phyloP scores from a whole-genome alignment of 1,140 invertebrate genomes.

The Trachymyrmex cornetzi region DNA sequence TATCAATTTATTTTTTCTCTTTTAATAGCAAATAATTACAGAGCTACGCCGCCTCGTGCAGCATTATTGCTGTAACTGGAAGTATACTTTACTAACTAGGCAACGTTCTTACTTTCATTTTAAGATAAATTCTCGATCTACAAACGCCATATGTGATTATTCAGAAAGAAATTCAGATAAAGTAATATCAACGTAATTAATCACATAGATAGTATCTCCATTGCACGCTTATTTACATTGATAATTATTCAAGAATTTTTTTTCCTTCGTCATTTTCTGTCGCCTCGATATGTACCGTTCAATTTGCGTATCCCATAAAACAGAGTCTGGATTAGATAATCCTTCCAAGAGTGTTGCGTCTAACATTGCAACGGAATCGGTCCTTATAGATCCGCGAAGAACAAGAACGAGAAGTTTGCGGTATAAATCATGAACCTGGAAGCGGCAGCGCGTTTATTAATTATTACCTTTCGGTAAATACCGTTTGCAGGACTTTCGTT shows the following conservation, averaged over 20 bases:
- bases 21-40: conserved; percentile 34
- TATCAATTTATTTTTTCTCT: conserved; percentile 2
- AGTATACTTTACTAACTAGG: conserved; percentile 4
- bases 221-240: background rate
- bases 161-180: background rate
- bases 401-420: conserved; percentile 1
- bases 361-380: background rate
- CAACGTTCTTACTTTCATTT: background rate
- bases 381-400: background rate
- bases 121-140: background rate
- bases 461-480: conserved; percentile 70
- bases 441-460: conserved; percentile 60
- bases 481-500: conserved; percentile 65
- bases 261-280: background rate
- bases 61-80: background rate
- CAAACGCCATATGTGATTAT: background rate
- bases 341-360: background rate
- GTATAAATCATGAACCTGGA: conserved; percentile 58
- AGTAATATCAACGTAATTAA: background rate
- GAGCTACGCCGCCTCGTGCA: background rate
- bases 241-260: conserved; percentile 5
- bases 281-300: background rate
- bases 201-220: background rate
- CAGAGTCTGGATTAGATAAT: background rate
- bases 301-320: background rate